Conservation (phyloP, 2,797 vertebrate species). For the Phyllotis vaccarum region DNA sequence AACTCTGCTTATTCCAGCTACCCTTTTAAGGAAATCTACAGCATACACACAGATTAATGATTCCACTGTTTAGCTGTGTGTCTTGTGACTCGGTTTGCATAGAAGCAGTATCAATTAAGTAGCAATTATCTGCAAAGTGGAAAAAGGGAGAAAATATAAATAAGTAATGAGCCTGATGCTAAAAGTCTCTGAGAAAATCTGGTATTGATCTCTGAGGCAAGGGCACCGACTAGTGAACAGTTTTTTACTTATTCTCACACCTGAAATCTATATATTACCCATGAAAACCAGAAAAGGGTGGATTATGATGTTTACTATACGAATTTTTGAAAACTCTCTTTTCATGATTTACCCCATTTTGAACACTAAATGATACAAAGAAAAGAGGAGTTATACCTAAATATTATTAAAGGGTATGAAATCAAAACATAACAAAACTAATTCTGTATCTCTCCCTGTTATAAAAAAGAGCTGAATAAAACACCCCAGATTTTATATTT, state of each 20-base stretch:
- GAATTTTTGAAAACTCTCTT: slow-evolving; percentile 43
- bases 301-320: slow-evolving; percentile 55
- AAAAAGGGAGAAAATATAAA: slow-evolving; percentile 86
- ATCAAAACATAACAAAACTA: slow-evolving; percentile 69
- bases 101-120: slow-evolving; percentile 89
- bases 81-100: slow-evolving; percentile 87
- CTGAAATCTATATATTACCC: slow-evolving; percentile 76
- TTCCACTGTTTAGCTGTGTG: slow-evolving; percentile 87
- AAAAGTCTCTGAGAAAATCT: slow-evolving; percentile 86
- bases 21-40: slow-evolving; percentile 88
- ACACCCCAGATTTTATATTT: slow-evolving; percentile 50
- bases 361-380: slow-evolving; percentile 69
- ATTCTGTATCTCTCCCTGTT: slow-evolving; percentile 77
- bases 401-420: slow-evolving; percentile 74
- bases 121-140: slow-evolving; percentile 89
- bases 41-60: slow-evolving; percentile 87
- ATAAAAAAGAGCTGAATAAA: slow-evolving; percentile 68
- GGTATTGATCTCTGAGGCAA: slow-evolving; percentile 88
- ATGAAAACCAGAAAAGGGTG: slow-evolving; percentile 64
- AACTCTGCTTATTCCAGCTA: slow-evolving; percentile 88
- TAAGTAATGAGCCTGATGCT: slow-evolving; percentile 87
- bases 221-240: slow-evolving; percentile 88
- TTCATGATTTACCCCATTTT: slow-evolving; percentile 67
- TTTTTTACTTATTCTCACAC: slow-evolving; percentile 77
- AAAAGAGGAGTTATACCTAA: slow-evolving; percentile 67